phyloP scores from a whole-genome alignment of 2,888 invertebrate genomes.

The Hydropsyche betteni region DNA sequence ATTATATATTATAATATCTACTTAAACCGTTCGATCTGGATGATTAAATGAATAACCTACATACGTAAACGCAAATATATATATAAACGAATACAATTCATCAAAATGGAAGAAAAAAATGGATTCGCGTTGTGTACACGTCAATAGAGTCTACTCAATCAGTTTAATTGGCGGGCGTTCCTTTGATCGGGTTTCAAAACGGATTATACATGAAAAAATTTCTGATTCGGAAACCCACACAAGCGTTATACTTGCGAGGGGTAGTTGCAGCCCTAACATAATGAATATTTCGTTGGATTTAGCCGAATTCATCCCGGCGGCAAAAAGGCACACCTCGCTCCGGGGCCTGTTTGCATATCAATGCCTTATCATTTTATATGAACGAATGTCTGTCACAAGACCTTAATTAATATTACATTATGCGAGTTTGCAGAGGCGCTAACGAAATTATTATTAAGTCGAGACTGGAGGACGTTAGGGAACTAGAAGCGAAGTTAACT shows the following conservation, averaged over 20 bases:
- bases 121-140: too few relatives aligned
- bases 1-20: too few relatives aligned
- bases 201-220: too few relatives aligned
- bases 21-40: too few relatives aligned
- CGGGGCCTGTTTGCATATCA: slow-evolving; percentile 43
- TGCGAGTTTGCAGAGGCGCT: slow-evolving; percentile 43
- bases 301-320: slow-evolving; percentile 29
- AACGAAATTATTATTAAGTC: slow-evolving; percentile 45
- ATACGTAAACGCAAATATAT: too few relatives aligned
- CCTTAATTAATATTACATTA: slow-evolving; percentile 48
- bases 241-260: neutral
- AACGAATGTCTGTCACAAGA: slow-evolving; percentile 40
- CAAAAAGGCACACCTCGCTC: slow-evolving; percentile 40
- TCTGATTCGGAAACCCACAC: too few relatives aligned
- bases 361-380: slow-evolving; percentile 46
- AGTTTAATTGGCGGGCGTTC: too few relatives aligned
- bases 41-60: too few relatives aligned
- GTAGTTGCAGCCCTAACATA: slow-evolving; percentile 33
- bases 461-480: slow-evolving; percentile 11
- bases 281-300: slow-evolving; percentile 40
- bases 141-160: too few relatives aligned
- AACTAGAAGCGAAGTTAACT: slow-evolving; percentile 16
- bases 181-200: too few relatives aligned
- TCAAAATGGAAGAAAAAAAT: too few relatives aligned
- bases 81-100: too few relatives aligned